Evolutionary conservation across 2,113 vertebrate species (phyloP), one percentile per base, ranked within the genome.

Genomic region (Chelonoidis abingdonii): DNA sequence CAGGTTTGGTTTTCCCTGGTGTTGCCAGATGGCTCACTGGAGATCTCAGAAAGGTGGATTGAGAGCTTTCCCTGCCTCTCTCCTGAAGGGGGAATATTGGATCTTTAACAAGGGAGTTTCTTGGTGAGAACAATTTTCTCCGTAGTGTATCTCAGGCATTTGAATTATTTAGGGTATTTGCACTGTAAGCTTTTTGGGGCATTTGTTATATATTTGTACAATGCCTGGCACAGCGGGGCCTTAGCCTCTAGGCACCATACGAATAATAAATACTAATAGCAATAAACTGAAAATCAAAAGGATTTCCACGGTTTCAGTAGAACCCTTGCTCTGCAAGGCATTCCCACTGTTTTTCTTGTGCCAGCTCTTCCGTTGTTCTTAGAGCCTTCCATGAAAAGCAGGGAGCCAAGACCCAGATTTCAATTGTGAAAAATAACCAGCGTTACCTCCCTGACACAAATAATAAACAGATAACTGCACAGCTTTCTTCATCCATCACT

Each of bases 131-230:
- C 1, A 35, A 14, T 59, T 86, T 81, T 86, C 38, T 75, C 41
- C 57, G 16, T 0, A 0, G 9, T n/a, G 10, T 44, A 92, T 89
- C 24, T 62, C 17, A 19, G 24, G 59, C 10, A 35, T 11, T 38
- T 35, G 90, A 4, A 76, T 81, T 17, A 38, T 86, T 8, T 87
- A 87, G 35, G 69, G 41, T n/a, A 62, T 44, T 76, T 7, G 24
- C 10, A 76, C 10, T 76, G 72, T 27, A 27, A 44, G 12, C 22
- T 24, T 41, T n/a, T n/a, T 27, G 41, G 90, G 27, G 29, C 27
- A 62, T 82, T 8, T 12, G 35, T 80, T 65, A 41, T 8, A 0
- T 50, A 6, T 50, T 80, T 29, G 4, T 57, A 8, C 81, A 80
- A 38, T 59, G 49, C 29, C 82, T 53, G 22, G 52, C 65, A 10